A percentile compares a stretch with the other conserved stretches of the same genome.
phyloP scores from a whole-genome alignment of 1,140 invertebrate species.

The Micrasema minimum region DNA sequence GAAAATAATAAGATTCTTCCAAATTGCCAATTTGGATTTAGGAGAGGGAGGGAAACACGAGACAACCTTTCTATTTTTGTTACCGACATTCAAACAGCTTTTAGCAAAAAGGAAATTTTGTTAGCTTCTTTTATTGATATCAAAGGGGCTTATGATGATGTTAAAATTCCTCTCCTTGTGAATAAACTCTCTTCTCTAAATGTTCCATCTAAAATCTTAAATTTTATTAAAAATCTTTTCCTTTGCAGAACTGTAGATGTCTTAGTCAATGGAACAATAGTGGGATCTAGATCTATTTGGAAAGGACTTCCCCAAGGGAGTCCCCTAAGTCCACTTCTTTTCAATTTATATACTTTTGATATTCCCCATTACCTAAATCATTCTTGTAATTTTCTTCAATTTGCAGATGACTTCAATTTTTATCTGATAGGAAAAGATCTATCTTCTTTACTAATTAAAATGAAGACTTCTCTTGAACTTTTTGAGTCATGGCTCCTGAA shows the following conservation, averaged over 20 bases:
- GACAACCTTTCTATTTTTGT: background rate
- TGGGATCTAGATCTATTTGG: background rate
- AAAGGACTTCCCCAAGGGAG: background rate
- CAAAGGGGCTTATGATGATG: background rate
- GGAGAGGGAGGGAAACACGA: background rate
- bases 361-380: too few species aligned
- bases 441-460: too few species aligned
- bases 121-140: background rate
- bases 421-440: too few species aligned
- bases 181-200: background rate
- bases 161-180: background rate
- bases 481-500: too few species aligned
- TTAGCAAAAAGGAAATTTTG: background rate
- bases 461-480: too few species aligned
- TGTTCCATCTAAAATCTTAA: background rate
- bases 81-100: background rate
- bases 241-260: background rate
- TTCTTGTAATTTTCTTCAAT: too few species aligned
- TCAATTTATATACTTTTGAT: background rate
- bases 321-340: background rate
- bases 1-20: background rate
- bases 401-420: too few species aligned
- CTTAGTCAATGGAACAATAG: background rate
- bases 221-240: too few species aligned
- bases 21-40: background rate